phyloP scores from a whole-genome alignment of 2,797 vertebrate species.

The Synanceia verrucosa region DNA sequence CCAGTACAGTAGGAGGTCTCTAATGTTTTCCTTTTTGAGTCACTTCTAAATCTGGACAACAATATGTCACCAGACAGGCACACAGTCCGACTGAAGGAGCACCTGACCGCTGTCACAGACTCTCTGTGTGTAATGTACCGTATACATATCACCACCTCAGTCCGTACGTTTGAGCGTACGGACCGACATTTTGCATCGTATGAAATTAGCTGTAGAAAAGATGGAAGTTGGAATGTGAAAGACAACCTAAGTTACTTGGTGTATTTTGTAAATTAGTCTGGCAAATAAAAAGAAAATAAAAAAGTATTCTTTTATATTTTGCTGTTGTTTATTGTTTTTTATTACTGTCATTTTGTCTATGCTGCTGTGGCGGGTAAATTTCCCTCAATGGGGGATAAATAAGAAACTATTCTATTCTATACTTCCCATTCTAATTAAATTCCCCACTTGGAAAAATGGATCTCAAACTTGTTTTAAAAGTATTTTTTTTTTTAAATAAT shows the following conservation, averaged over 20 bases:
- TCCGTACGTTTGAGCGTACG: background rate
- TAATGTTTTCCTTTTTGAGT: constrained; percentile 79
- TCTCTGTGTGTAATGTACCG: constrained; percentile 37
- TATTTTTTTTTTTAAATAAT: background rate
- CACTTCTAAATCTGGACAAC: constrained; percentile 81
- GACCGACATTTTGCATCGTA: background rate
- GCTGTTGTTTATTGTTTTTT: too few species aligned
- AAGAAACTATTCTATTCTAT: too few species aligned
- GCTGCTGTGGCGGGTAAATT: too few species aligned
- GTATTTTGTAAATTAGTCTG: too few species aligned
- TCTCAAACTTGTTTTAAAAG: background rate
- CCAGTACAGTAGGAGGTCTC: constrained; percentile 57
- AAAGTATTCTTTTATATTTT: too few species aligned
- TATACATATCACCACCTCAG: constrained; percentile 8
- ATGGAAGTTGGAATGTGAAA: background rate
- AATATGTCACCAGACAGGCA: constrained; percentile 71
- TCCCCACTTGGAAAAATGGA: background rate
- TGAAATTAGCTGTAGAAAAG: background rate
- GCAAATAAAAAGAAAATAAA: too few species aligned
- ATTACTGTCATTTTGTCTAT: too few species aligned
- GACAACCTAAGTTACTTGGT: background rate
- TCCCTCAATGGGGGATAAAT: too few species aligned
- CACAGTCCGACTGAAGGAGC: constrained; percentile 51
- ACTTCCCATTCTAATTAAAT: background rate
- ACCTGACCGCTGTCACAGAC: constrained; percentile 53